phyloP scores from a whole-genome alignment of 2,113 vertebrate species.

The Pandion haliaetus region DNA sequence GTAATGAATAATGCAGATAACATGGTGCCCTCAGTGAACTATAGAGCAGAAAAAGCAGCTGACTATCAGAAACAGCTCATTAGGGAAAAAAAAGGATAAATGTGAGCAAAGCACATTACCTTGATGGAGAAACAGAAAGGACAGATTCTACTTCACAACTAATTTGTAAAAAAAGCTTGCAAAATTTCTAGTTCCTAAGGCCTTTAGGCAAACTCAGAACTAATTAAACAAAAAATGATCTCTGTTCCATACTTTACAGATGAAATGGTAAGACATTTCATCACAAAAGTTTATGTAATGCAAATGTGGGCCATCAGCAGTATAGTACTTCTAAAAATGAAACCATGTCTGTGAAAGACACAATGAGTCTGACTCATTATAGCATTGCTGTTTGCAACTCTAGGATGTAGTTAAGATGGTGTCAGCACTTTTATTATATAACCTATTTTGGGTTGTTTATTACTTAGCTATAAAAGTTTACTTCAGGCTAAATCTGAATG shows the following conservation, averaged over 20 bases:
- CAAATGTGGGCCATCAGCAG: slow-evolving; percentile 41
- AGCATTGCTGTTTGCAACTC: not conserved
- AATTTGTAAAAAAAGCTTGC: slow-evolving; percentile 57
- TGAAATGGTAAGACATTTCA: slow-evolving; percentile 34
- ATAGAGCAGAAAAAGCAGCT: slow-evolving; percentile 39
- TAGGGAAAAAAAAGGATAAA: not conserved
- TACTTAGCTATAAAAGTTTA: slow-evolving; percentile 28
- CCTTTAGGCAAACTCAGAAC: slow-evolving; percentile 38
- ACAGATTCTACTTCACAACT: not conserved
- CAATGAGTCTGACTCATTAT: slow-evolving; percentile 31
- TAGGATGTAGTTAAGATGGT: not conserved
- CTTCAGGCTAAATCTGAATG: slow-evolving; percentile 7
- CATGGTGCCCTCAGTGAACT: slow-evolving; percentile 54
- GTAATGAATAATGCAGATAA: slow-evolving; percentile 72
- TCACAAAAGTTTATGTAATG: slow-evolving; percentile 30
- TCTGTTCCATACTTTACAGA: not conserved
- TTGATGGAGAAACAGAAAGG: slow-evolving; percentile 46
- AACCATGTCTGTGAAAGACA: slow-evolving; percentile 16
- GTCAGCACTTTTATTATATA: slow-evolving; percentile 46
- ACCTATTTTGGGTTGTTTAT: slow-evolving; percentile 31
- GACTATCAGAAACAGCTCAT: slow-evolving; percentile 61
- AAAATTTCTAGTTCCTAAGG: slow-evolving; percentile 43
- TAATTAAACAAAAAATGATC: slow-evolving; percentile 53
- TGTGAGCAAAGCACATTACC: slow-evolving; percentile 10
- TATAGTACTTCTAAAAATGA: slow-evolving; percentile 44